Conservation (phyloP, 2,113 vertebrate species). For the Lasiurus cinereus region DNA sequence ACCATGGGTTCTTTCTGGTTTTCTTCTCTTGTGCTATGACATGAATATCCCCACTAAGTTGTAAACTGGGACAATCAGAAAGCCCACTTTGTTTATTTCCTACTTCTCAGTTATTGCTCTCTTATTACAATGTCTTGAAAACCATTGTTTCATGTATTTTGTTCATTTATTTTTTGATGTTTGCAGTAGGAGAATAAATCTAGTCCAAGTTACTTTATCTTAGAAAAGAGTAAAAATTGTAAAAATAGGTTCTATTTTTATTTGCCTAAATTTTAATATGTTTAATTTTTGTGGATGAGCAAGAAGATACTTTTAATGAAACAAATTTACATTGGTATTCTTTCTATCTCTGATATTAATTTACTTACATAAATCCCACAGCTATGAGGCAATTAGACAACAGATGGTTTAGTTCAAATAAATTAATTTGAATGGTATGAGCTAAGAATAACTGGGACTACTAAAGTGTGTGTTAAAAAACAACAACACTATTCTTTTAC, state of each 20-base stretch:
- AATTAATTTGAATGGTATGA: conserved; percentile 84
- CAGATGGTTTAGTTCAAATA: conserved; percentile 87
- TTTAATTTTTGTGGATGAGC: conserved; percentile 69
- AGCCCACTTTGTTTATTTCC: background rate
- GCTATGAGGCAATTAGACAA: conserved; percentile 86
- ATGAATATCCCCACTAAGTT: background rate
- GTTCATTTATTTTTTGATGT: background rate
- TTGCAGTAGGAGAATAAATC: background rate
- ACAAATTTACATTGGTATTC: conserved; percentile 83
- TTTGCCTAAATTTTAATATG: conserved; percentile 67
- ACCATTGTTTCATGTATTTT: background rate
- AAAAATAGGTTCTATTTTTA: conserved; percentile 54
- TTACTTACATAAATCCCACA: conserved; percentile 87
- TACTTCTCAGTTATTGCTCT: background rate
- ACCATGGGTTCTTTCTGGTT: background rate
- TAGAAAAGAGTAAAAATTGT: background rate
- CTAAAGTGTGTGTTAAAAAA: conserved; percentile 33
- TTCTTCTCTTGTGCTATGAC: background rate
- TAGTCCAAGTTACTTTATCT: background rate
- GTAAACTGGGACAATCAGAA: background rate
- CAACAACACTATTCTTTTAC: conserved; percentile 13
- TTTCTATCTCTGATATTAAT: conserved; percentile 78
- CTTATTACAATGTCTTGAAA: background rate
- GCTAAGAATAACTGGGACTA: conserved; percentile 78
- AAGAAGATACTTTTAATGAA: conserved; percentile 76